Evolutionary conservation across 2,888 invertebrate genomes (phyloP), one percentile per base, ranked within the genome.

Genomic region (Ochlodes sylvanus): DNA sequence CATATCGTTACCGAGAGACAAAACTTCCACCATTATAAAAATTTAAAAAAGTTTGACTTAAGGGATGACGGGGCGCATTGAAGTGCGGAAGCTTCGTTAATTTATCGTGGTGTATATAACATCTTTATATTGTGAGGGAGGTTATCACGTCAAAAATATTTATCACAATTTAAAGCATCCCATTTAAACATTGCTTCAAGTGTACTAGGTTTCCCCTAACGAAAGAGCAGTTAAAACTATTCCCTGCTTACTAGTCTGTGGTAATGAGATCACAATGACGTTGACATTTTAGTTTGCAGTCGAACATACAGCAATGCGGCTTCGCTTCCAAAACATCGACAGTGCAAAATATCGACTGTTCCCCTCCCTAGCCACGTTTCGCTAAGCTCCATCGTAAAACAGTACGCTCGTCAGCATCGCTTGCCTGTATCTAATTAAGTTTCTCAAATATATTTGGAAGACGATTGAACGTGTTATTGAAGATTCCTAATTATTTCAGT

Each of bases 351-450:
- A 58, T 58, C 47, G 34, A 50, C 19, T 14, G 12, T 19, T 50
- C 47, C 32, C 47, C 17, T 47, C 47, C 44, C 34, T 50, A 50
- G 19, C 19, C 32, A 4, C 32, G n/a, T 32, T 50, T 61, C 61
- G 47, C 47, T 34, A 50, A 63, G 21, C 7, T 54, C 55, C 17
- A 38, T 55, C 63, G 63, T 63, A 63, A 63, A 63, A 55, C 42
- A 63, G 54, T n/a, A 55, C 42, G 55, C 44, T 63, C 32, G 63
- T 63, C 55, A 34, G 38, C 38, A 34, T 50, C 34, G 50, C 50
- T 62, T 42, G 63, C 42, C 52, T 42, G 27, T 32, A 61, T 55
- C 55, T 63, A 42, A 63, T 63, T 63, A 63, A 55, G 55, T 54
- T 42, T 27, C 63, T 9, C 21, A 27, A 15, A 63, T 62, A 52